These are phyloP conservation scores for Cephalopterus ornatus DNA, from an alignment of 2,113 vertebrate genomes.

Conservation along the genomic window DNA sequence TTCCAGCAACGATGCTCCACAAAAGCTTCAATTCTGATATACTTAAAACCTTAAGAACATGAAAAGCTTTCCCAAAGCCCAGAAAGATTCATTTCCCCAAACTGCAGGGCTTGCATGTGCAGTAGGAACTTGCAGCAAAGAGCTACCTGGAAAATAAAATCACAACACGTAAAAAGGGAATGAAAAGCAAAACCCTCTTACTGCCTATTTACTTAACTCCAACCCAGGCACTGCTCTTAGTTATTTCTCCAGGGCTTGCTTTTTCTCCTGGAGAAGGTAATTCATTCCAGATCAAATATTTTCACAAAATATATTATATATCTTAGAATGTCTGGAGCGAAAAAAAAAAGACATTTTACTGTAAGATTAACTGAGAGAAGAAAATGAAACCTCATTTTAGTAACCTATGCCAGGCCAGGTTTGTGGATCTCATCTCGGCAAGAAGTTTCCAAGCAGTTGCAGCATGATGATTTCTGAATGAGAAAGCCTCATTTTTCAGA, in stretches of 20 bases:
- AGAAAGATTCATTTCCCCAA: not conserved
- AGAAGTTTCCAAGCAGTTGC: not conserved
- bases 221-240: not conserved
- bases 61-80: not conserved
- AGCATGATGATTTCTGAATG: not conserved
- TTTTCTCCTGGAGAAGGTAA: not conserved
- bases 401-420: not conserved
- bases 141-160: not conserved
- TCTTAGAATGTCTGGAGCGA: not conserved
- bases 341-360: not conserved
- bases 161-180: not conserved
- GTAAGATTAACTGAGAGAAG: not conserved
- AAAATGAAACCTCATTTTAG: not conserved
- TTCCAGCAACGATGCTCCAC: fast-evolving
- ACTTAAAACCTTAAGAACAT: not conserved
- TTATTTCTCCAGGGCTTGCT: not conserved
- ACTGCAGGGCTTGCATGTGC: not conserved
- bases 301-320: not conserved
- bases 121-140: not conserved
- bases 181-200: not conserved
- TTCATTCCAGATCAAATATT: not conserved
- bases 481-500: not conserved
- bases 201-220: not conserved
- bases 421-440: not conserved
- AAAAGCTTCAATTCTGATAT: not conserved